These are phyloP conservation scores for Smittia sp. DNA, from an alignment of 2,888 invertebrate species.

Conservation along the genomic window DNA sequence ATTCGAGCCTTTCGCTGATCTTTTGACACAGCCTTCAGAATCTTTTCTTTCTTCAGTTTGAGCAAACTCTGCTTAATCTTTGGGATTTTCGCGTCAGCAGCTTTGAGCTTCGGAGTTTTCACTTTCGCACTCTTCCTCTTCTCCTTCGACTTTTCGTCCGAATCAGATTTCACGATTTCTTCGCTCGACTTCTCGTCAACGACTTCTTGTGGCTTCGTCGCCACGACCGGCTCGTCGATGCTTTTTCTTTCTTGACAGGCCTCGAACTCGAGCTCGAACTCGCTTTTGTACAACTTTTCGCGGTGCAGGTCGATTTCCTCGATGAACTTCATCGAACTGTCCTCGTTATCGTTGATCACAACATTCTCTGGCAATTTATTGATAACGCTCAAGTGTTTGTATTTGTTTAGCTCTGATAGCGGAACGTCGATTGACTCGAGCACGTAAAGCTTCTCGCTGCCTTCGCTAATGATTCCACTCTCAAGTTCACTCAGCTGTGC, in stretches of 20 bases:
- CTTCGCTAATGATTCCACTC: constrained; percentile 20
- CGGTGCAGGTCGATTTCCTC: constrained; percentile 42
- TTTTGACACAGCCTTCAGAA: not conserved
- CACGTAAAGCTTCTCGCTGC: constrained; percentile 43
- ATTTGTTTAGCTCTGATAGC: constrained; percentile 43
- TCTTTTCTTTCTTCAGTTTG: constrained; percentile 29
- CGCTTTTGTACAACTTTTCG: constrained; percentile 42
- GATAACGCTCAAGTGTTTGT: constrained; percentile 43
- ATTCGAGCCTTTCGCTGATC: constrained; percentile 23
- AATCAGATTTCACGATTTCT: not conserved
- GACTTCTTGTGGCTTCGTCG: not conserved
- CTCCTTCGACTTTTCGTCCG: not conserved
- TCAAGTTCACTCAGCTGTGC: constrained; percentile 47
- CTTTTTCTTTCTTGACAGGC: constrained; percentile 31
- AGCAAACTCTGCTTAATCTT: constrained; percentile 22
- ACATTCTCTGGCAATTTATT: constrained; percentile 43
- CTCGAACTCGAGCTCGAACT: constrained; percentile 42
- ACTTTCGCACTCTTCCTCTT: not conserved
- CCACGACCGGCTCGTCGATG: not conserved
- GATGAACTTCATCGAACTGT: constrained; percentile 41
- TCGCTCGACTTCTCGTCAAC: constrained; percentile 3
- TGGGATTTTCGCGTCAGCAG: not conserved
- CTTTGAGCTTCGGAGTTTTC: constrained; percentile 22
- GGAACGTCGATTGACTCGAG: constrained; percentile 44
- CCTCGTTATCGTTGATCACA: constrained; percentile 38